Evolutionary conservation across 2,797 vertebrate genomes (phyloP).

Genomic region (Heterohyrax brucei): DNA sequence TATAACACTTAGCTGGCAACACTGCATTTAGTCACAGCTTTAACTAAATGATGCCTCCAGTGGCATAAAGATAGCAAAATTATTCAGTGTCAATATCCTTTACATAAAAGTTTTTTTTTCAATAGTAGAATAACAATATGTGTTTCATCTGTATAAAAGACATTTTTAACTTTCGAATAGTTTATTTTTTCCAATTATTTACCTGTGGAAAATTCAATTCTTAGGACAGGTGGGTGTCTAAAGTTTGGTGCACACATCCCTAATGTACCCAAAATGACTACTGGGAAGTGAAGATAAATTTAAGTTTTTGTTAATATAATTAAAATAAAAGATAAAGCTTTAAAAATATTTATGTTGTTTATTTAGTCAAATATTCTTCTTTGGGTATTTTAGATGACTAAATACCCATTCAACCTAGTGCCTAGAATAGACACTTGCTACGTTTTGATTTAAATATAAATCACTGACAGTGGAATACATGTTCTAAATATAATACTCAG

Average conservation of each 20-base stretch:
- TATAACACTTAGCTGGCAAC: not conserved
- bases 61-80: not conserved
- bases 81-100: not conserved
- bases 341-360: not conserved
- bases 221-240: not conserved
- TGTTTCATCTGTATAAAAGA: not conserved
- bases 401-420: not conserved
- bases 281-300: not conserved
- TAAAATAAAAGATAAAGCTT: not conserved
- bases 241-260: fast-evolving
- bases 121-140: not conserved
- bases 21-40: not conserved
- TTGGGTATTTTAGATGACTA: not conserved
- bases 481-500: not conserved
- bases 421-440: not conserved
- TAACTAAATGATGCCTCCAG: not conserved
- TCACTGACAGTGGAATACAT: too few species aligned
- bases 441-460: too few species aligned
- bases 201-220: not conserved
- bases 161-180: not conserved
- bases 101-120: not conserved
- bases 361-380: slow-evolving; percentile 12
- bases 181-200: not conserved
- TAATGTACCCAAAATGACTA: not conserved
- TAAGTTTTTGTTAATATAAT: not conserved